Evolutionary conservation across 2,113 vertebrate species (phyloP).

Genomic region (Cricetomys ansorgei): DNA sequence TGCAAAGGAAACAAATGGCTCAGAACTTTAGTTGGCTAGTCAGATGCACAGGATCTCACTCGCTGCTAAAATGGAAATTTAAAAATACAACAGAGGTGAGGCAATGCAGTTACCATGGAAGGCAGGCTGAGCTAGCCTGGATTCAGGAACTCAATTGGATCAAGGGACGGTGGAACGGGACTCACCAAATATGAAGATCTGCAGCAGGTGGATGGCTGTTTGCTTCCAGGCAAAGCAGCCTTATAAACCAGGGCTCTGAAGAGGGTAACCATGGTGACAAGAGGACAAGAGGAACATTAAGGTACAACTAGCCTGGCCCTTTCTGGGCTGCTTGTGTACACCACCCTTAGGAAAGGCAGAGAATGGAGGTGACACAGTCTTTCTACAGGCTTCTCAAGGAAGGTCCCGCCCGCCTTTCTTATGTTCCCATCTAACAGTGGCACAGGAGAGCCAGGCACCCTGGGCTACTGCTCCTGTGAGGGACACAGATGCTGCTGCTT

Average conservation of each 20-base stretch:
- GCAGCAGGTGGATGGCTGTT: neutral
- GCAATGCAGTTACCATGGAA: neutral
- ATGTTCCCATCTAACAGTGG: too few relatives aligned
- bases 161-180: neutral
- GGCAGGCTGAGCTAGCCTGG: neutral
- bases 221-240: neutral
- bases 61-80: neutral
- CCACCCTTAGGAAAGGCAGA: neutral
- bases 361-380: rapidly evolving
- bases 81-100: neutral
- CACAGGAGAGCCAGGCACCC: neutral
- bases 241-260: neutral
- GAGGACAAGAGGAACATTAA: neutral
- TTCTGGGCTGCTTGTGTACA: neutral
- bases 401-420: neutral
- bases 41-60: neutral
- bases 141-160: neutral
- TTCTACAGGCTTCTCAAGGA: neutral
- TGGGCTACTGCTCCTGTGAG: neutral
- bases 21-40: neutral
- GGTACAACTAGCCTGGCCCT: rapidly evolving
- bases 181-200: too few relatives aligned
- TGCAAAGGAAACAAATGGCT: constrained; percentile 7
- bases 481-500: neutral
- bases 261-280: rapidly evolving